Percentiles rank a stretch among this genome's conserved stretches.
Conservation (phyloP, 2,888 invertebrate species). For the Psylliodes chrysocephalus region DNA sequence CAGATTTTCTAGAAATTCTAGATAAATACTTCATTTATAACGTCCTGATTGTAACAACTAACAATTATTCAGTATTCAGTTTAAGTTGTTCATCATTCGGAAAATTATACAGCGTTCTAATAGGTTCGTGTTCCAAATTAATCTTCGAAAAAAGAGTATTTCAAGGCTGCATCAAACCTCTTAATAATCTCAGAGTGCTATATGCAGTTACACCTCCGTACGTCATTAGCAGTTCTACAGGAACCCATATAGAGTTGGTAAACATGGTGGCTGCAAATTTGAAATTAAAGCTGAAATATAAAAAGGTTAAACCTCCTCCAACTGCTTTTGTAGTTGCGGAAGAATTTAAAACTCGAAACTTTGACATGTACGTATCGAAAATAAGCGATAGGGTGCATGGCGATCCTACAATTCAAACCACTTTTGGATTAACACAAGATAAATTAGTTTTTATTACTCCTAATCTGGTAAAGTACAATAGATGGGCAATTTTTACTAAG, state of each 20-base stretch:
- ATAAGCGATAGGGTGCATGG: not conserved
- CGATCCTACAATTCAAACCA: not conserved
- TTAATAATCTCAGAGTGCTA: not conserved
- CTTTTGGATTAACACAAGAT: conserved; percentile 6
- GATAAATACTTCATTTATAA: not conserved
- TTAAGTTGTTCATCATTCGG: too few species aligned
- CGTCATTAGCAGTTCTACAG: not conserved
- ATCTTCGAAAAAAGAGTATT: too few species aligned
- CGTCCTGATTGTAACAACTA: not conserved
- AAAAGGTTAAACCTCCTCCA: not conserved
- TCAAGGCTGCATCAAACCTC: too few species aligned
- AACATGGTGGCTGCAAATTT: not conserved
- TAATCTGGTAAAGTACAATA: not conserved
- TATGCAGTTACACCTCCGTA: not conserved
- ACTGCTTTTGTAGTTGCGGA: not conserved
- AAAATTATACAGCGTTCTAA: too few species aligned
- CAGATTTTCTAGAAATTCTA: not conserved
- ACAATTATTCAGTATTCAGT: not conserved
- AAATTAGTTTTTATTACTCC: conserved; percentile 5
- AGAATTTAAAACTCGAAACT: conserved; percentile 3
- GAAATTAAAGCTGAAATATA: not conserved
- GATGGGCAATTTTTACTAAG: conserved; percentile 12
- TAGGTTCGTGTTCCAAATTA: too few species aligned
- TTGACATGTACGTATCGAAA: not conserved
- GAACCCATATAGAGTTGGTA: not conserved